Percentiles rank a stretch among this genome's conserved stretches.
These are phyloP conservation scores for Melanitta fusca DNA, from an alignment of 2,797 vertebrate species.

Conservation along the genomic window DNA sequence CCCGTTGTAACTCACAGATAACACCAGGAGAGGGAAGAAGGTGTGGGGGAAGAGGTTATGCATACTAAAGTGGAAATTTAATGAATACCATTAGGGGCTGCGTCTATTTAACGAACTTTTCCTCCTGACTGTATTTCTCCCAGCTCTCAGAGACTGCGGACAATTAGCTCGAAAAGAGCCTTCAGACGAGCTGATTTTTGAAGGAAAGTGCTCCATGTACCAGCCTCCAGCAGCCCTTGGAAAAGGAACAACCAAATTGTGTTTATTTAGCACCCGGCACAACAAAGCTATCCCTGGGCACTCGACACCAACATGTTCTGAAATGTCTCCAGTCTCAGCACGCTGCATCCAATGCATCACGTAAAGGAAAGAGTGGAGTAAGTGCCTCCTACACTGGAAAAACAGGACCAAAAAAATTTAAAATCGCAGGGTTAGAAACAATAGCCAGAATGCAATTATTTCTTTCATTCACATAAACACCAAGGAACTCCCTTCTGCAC, in stretches of 20 bases:
- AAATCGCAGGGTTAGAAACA: background rate
- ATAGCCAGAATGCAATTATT: background rate
- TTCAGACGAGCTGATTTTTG: background rate
- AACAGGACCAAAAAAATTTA: background rate
- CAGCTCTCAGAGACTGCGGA: background rate
- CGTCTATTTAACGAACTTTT: background rate
- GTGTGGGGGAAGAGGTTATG: background rate
- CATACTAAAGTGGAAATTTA: background rate
- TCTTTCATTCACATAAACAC: conserved; percentile 21
- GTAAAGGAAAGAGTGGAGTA: background rate
- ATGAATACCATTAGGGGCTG: background rate
- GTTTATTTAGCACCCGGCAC: conserved; percentile 3
- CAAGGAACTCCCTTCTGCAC: background rate
- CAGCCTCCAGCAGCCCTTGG: background rate
- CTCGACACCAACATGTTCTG: background rate
- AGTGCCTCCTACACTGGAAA: background rate
- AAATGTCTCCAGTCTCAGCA: background rate
- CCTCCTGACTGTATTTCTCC: background rate
- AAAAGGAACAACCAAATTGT: conserved; percentile 16
- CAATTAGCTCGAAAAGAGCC: background rate
- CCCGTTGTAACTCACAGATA: background rate
- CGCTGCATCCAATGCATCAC: rapidly evolving
- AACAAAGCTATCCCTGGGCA: background rate
- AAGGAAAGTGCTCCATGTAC: background rate
- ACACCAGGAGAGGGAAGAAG: background rate